phyloP scores from a whole-genome alignment of 2,888 invertebrate species.

The Chaitophorus viminalis region DNA sequence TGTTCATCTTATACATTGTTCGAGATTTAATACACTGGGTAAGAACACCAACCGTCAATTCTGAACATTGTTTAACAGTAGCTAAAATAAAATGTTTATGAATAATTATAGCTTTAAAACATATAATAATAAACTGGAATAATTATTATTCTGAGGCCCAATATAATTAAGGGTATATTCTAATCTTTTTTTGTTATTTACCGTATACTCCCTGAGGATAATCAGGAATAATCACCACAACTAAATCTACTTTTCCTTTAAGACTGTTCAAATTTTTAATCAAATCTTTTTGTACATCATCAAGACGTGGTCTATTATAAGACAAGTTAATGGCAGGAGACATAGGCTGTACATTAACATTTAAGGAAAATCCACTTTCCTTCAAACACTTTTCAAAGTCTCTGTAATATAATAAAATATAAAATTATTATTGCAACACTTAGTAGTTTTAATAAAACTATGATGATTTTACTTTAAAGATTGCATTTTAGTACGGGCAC shows the following conservation, averaged over 20 bases:
- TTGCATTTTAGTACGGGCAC: slow-evolving; percentile 64
- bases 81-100: slow-evolving; percentile 65
- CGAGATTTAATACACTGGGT: slow-evolving; percentile 78
- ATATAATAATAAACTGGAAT: neutral
- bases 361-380: neutral
- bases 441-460: neutral
- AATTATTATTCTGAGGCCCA: neutral
- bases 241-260: neutral
- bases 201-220: slow-evolving; percentile 1
- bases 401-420: slow-evolving; percentile 17
- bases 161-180: neutral
- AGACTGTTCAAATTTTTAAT: neutral
- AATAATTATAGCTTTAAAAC: neutral
- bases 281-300: neutral
- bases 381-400: slow-evolving; percentile 22
- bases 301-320: no score
- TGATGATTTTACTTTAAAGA: slow-evolving; percentile 32
- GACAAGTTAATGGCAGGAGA: neutral
- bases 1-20: slow-evolving; percentile 69
- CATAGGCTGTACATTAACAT: slow-evolving; percentile 21
- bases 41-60: slow-evolving; percentile 74
- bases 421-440: neutral
- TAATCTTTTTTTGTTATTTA: neutral
- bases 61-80: slow-evolving; percentile 77
- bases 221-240: slow-evolving; percentile 38